Conservation (phyloP, 1,140 invertebrate species). For the Platorchestia sp. region DNA sequence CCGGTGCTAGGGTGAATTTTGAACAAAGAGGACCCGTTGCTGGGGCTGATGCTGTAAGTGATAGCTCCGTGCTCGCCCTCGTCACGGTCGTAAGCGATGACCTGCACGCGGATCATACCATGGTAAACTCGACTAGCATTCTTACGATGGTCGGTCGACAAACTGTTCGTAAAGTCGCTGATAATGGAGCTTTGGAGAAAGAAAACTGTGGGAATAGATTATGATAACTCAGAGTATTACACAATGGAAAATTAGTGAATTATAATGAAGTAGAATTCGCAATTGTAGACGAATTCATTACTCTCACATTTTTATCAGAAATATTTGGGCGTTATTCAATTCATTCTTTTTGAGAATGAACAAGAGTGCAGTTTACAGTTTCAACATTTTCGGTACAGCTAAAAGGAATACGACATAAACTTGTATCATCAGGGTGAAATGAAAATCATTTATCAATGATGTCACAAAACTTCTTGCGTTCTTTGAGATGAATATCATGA, state of each 20-base stretch:
- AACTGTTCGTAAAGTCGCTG: background rate
- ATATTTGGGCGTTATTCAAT: background rate
- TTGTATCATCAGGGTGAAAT: background rate
- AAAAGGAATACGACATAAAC: background rate
- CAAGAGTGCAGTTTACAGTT: background rate
- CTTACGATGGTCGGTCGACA: background rate
- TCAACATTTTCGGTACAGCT: background rate
- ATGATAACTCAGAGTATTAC: background rate
- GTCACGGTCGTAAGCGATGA: constrained; percentile 85
- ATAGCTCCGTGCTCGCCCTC: constrained; percentile 85
- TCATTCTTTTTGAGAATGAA: background rate
- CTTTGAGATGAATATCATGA: background rate
- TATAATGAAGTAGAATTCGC: background rate
- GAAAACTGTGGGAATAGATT: background rate
- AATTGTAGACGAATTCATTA: background rate
- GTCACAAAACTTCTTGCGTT: background rate
- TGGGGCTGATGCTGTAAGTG: constrained; percentile 84
- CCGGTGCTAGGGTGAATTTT: constrained; percentile 85
- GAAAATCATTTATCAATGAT: background rate
- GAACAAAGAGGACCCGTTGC: constrained; percentile 81
- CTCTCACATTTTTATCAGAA: background rate
- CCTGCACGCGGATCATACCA: constrained; percentile 33
- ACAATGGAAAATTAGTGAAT: background rate
- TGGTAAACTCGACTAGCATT: background rate
- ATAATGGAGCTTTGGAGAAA: background rate